These are phyloP conservation scores for Petrocephalus schoutedeni DNA, from an alignment of 2,797 vertebrate genomes.

Conservation along the genomic window DNA sequence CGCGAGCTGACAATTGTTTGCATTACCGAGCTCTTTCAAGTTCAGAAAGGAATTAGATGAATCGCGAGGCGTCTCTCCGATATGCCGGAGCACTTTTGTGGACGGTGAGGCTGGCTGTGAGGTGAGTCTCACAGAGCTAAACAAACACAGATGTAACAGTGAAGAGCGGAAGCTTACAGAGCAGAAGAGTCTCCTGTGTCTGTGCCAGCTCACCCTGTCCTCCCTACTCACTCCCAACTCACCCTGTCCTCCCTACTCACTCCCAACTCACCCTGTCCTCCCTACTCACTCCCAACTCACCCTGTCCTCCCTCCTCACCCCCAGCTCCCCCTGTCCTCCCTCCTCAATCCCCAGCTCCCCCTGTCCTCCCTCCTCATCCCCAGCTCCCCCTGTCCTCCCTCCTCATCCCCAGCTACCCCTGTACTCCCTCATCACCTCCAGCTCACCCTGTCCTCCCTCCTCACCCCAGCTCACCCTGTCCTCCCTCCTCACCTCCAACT, in stretches of 20 bases:
- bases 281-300: too few species aligned
- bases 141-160: neutral
- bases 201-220: neutral
- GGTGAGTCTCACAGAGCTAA: neutral
- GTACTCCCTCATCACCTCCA: too few species aligned
- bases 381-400: neutral
- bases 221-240: too few species aligned
- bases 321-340: too few species aligned
- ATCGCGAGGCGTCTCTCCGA: neutral
- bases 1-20: neutral
- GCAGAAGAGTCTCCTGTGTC: neutral
- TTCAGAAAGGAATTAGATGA: constrained; percentile 9
- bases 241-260: too few species aligned
- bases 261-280: too few species aligned
- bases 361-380: neutral
- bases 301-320: too few species aligned
- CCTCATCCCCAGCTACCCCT: neutral
- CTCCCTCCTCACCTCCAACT: neutral
- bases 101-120: neutral
- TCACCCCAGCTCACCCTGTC: too few species aligned
- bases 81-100: neutral
- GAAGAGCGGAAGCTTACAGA: neutral
- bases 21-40: neutral
- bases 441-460: too few species aligned
- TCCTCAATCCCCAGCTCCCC: too few species aligned